Evolutionary conservation across 2,113 vertebrate genomes (phyloP), one percentile per base, ranked within the genome.

Genomic region (Siniperca chuatsi): DNA sequence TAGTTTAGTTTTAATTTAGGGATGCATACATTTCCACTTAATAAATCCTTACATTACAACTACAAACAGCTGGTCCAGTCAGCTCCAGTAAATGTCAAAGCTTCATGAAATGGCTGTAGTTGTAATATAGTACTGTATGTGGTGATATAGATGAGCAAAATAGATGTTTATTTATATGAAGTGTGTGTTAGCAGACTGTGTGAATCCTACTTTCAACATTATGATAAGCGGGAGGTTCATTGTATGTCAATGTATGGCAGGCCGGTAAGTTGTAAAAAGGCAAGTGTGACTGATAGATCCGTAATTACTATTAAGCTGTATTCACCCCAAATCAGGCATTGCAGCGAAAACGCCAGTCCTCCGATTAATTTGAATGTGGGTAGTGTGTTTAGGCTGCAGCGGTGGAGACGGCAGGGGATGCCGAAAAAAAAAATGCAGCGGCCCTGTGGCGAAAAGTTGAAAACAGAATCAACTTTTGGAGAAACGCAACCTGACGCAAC

Each of bases 301-400:
- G 67, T 92, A 93, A 94, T 94, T 89, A 94, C 75, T 84, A 70
- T n/a, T 6, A 37, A 6, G 35, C 35, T 37, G 35, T 37, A 6
- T 37, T 37, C 35, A 37, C 35, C 4, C 35, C 35, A 37, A 37
- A 37, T 37, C 35, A 4, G 35, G 35, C 35, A 6, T 37, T 37
- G 35, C 35, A 37, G 5, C 35, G 35, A 4, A 37, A 37, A 37
- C 3, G 35, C 35, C 5, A 37, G 0, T 37, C 35, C 35, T 37
- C 35, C 35, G 29, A 29, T 29, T 6, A 37, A 25, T 25, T 25
- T 25, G 25, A 25, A 25, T 37, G 35, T 37, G 4, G 35, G 35
- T 29, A 29, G 29, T 37, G 35, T 5, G 5, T 37, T 37, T 37
- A 37, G 35, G 35, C 35, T 4, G 35, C 35, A 37, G 3, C 35